phyloP scores from a whole-genome alignment of 2,113 vertebrate species.

The Taurulus bubalis region DNA sequence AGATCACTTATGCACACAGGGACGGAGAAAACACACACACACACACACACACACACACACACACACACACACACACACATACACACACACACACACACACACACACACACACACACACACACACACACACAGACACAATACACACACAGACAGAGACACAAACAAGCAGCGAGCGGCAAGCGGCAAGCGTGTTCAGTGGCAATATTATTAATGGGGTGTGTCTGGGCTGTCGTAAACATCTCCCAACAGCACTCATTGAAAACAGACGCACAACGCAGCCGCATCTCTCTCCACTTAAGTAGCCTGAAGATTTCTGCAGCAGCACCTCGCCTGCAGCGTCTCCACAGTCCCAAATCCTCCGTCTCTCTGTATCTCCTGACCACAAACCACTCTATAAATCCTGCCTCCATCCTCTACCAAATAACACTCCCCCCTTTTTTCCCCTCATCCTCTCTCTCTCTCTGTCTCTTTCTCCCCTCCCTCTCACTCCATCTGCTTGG shows the following conservation, averaged over 20 bases:
- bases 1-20: constrained; percentile 26
- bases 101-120: constrained; percentile 20
- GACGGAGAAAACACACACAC: constrained; percentile 12
- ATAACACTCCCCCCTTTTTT: constrained; percentile 32
- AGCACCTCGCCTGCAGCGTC: constrained; percentile 51
- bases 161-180: constrained; percentile 31
- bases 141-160: constrained; percentile 15
- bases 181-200: constrained; percentile 44
- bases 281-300: constrained; percentile 61
- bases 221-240: constrained; percentile 77
- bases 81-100: too few relatives aligned
- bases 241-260: constrained; percentile 68
- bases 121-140: not conserved
- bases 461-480: constrained; percentile 10
- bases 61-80: too few relatives aligned
- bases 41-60: not conserved
- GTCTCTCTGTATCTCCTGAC: constrained; percentile 58
- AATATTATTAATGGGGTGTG: constrained; percentile 79
- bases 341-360: constrained; percentile 38
- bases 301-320: constrained; percentile 56
- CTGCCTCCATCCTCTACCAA: constrained; percentile 52
- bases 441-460: not conserved
- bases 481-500: constrained; percentile 61
- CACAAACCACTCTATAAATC: constrained; percentile 70
- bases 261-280: constrained; percentile 47